Conservation (phyloP, 2,797 vertebrate genomes). For the Tokudaia muenninki region DNA sequence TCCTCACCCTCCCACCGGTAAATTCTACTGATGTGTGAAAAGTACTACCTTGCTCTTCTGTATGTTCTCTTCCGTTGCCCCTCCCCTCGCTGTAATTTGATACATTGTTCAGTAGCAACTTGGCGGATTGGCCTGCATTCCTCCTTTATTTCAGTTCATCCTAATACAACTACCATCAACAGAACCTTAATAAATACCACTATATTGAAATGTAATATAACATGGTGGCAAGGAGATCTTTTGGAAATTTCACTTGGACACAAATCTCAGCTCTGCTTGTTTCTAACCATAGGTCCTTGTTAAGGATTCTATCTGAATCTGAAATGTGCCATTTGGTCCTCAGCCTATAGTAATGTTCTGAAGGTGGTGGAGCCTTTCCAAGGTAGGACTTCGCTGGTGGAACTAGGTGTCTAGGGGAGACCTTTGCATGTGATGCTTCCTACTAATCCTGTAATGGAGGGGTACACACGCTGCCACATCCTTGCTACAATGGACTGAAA, state of each 20-base stretch:
- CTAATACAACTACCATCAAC: not conserved
- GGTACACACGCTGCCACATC: not conserved
- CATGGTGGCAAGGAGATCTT: not conserved
- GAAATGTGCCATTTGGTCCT: not conserved
- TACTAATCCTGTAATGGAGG: not conserved
- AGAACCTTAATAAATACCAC: not conserved
- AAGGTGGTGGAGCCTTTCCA: not conserved
- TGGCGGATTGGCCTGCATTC: not conserved
- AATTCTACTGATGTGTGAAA: not conserved
- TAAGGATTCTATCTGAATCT: not conserved
- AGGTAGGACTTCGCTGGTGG: not conserved
- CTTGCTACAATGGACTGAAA: too few species aligned
- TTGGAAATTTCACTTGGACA: not conserved
- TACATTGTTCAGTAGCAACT: not conserved
- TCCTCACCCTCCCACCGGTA: not conserved
- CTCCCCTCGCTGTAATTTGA: not conserved
- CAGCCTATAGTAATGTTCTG: not conserved
- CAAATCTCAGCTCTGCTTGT: conserved; percentile 16
- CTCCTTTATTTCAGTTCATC: conserved; percentile 12
- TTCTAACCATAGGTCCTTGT: not conserved
- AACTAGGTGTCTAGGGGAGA: not conserved
- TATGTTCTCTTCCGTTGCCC: not conserved
- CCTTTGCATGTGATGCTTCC: not conserved
- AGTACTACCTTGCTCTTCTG: not conserved
- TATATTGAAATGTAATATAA: not conserved